Conservation (phyloP, 2,888 invertebrate species). For the Ichneumon xanthorius region DNA sequence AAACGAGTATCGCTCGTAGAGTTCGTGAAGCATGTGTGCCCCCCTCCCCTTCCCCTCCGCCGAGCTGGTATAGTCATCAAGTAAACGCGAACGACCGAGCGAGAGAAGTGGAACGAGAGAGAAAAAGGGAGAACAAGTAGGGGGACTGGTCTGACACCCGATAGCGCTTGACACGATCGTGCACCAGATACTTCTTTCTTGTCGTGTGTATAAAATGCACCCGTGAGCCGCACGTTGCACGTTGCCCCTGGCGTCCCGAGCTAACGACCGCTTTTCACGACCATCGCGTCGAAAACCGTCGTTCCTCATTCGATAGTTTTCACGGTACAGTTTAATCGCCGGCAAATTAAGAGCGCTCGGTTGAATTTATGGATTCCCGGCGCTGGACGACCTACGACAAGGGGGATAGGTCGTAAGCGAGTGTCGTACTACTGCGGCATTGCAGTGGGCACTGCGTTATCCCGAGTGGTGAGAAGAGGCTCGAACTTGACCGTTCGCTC, state of each 20-base stretch:
- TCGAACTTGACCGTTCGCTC: neutral
- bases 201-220: constrained; percentile 11
- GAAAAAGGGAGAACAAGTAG: constrained; percentile 31
- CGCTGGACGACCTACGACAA: constrained; percentile 20
- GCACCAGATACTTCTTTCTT: constrained; percentile 63
- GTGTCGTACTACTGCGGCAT: neutral
- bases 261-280: neutral
- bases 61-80: constrained; percentile 32
- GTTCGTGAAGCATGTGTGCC: constrained; percentile 44
- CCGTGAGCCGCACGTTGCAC: neutral
- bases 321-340: too few species aligned
- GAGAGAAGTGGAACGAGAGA: constrained; percentile 34
- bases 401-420: neutral
- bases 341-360: too few species aligned
- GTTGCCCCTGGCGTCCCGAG: neutral
- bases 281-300: constrained; percentile 2
- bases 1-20: constrained; percentile 32
- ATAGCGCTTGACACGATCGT: constrained; percentile 65
- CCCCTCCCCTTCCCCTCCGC: neutral
- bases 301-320: too few species aligned
- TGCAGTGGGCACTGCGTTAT: neutral
- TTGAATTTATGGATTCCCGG: constrained; percentile 6
- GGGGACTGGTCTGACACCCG: constrained; percentile 67
- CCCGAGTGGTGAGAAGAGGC: neutral
- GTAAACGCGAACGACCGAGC: constrained; percentile 23